phyloP scores from a whole-genome alignment of 2,797 vertebrate species.

The Champsocephalus esox region DNA sequence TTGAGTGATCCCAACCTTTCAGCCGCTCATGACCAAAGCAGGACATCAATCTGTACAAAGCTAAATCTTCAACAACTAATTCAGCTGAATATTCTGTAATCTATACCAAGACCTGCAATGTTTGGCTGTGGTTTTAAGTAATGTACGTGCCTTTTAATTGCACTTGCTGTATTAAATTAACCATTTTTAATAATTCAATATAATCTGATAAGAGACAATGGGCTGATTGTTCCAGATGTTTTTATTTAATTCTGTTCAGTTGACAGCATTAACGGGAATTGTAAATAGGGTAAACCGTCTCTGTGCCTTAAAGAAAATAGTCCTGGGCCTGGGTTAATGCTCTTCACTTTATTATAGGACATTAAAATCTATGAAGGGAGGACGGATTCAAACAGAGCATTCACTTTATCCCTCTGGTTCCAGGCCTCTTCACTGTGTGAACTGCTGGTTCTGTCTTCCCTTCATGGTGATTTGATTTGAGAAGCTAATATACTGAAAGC shows the following conservation, averaged over 20 bases:
- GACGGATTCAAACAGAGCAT: constrained; percentile 63
- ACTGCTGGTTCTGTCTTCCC: constrained; percentile 64
- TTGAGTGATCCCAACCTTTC: constrained; percentile 78
- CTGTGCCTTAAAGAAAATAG: constrained; percentile 57
- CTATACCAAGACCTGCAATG: constrained; percentile 36
- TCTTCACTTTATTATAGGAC: constrained; percentile 67
- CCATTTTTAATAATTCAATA: constrained; percentile 53
- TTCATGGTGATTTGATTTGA: constrained; percentile 79
- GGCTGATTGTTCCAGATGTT: constrained; percentile 40
- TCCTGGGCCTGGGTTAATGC: constrained; percentile 58
- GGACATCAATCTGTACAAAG: constrained; percentile 74
- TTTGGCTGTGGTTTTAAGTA: constrained; percentile 6
- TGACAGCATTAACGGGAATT: constrained; percentile 57
- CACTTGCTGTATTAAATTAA: constrained; percentile 52
- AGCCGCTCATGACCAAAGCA: constrained; percentile 70
- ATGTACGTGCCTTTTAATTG: constrained; percentile 32
- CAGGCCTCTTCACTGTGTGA: constrained; percentile 61
- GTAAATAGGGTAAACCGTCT: constrained; percentile 59
- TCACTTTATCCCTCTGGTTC: constrained; percentile 67
- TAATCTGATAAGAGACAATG: constrained; percentile 50
- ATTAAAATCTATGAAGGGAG: constrained; percentile 67
- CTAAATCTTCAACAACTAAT: constrained; percentile 66
- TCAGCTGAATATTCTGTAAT: constrained; percentile 35
- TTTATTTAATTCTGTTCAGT: constrained; percentile 67
- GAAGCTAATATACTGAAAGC: constrained; percentile 82